Conservation (phyloP, 2,888 invertebrate genomes). For the Cyclophora albipunctata region DNA sequence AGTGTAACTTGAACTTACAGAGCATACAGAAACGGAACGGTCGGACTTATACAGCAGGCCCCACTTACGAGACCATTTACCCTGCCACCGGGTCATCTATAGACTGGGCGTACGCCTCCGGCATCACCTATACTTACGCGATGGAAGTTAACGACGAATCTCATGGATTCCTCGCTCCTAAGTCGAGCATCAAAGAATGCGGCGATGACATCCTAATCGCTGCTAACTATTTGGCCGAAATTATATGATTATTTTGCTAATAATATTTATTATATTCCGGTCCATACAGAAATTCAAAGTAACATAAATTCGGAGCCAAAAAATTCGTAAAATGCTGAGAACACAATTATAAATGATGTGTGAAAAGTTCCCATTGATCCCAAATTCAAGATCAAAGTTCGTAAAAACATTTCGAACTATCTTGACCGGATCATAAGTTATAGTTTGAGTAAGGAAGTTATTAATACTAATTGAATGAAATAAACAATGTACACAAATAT, state of each 20-base stretch:
- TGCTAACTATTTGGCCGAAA: slow-evolving; percentile 20
- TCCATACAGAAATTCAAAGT: no score
- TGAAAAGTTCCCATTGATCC: no score
- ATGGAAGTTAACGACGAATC: slow-evolving; percentile 30
- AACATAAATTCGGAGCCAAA: slow-evolving; percentile 10
- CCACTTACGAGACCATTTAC: slow-evolving; percentile 24
- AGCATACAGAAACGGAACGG: slow-evolving; percentile 24
- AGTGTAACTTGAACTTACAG: slow-evolving; percentile 11
- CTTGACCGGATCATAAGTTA: no score
- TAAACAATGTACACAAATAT: slow-evolving; percentile 32
- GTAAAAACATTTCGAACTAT: no score
- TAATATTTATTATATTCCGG: no score
- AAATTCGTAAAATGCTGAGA: no score
- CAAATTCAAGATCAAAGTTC: no score
- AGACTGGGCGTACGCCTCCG: slow-evolving; percentile 33
- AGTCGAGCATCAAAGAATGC: slow-evolving; percentile 22
- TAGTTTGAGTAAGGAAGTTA: no score
- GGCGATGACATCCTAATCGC: slow-evolving; percentile 30
- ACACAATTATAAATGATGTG: no score
- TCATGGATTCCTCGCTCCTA: slow-evolving; percentile 31
- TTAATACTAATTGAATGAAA: no score
- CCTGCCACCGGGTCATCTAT: slow-evolving; percentile 28
- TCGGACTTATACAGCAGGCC: slow-evolving; percentile 24
- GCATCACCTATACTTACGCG: slow-evolving; percentile 24
- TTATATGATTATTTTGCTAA: slow-evolving; percentile 3